Percentiles rank a stretch among this genome's conserved stretches.
Evolutionary conservation across 1,140 invertebrate species (phyloP).

Genomic region (Eumaeus atala): DNA sequence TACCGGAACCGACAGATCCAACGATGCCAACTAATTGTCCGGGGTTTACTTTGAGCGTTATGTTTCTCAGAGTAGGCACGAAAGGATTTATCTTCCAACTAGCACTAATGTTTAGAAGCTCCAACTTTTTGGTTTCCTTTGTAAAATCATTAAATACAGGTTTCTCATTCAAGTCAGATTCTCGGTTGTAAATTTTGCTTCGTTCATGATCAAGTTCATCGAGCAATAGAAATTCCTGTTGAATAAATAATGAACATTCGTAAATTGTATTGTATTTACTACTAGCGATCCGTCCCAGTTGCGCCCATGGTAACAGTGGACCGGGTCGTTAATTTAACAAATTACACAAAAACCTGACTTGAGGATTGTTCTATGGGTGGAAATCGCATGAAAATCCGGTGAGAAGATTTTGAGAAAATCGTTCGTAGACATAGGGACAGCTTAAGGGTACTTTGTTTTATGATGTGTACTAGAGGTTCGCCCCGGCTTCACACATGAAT

Average conservation of each 20-base stretch:
- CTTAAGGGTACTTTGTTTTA: too few species aligned
- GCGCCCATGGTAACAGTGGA: too few species aligned
- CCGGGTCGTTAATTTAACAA: too few species aligned
- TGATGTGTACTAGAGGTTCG: too few species aligned
- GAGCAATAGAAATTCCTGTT: conserved; percentile 70
- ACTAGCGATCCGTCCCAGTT: too few species aligned
- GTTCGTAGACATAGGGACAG: too few species aligned
- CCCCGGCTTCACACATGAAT: too few species aligned
- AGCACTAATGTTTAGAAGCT: conserved; percentile 72
- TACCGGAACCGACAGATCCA: conserved; percentile 86
- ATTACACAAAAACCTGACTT: too few species aligned
- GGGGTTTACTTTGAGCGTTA: conserved; percentile 75
- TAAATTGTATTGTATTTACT: too few species aligned
- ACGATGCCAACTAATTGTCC: conserved; percentile 83
- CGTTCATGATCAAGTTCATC: conserved; percentile 62
- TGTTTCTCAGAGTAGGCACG: conserved; percentile 77
- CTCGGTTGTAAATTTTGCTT: conserved; percentile 36
- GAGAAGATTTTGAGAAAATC: too few species aligned
- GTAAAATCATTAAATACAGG: conserved; percentile 31
- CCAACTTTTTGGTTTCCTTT: conserved; percentile 50
- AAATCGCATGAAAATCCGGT: too few species aligned
- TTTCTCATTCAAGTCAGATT: conserved; percentile 37
- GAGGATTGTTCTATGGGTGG: too few species aligned
- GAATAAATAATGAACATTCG: conserved; percentile 10
- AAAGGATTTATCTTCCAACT: conserved; percentile 77